Evolutionary conservation across 2,888 invertebrate species (phyloP), one percentile per base, ranked within the genome.

Genomic region (Watsonalla binaria): DNA sequence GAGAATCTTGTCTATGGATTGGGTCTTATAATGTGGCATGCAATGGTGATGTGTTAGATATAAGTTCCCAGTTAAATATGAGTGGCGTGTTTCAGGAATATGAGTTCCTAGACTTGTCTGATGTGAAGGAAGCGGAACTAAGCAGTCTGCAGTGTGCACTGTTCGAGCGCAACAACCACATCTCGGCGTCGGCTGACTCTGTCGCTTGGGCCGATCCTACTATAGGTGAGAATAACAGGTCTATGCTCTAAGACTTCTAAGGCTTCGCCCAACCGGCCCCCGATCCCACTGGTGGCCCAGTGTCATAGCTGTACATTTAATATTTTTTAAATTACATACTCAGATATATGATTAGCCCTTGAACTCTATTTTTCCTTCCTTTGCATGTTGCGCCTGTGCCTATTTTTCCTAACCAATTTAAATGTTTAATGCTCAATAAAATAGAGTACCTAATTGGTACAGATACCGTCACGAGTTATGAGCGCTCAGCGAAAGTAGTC

Each of bases 61-160:
- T 56, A 54, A 64, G 54, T 64, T 47, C 65, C 60, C 59, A 60
- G 59, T 69, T 78, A 76, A 74, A 76, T 59, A 56, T 63, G 8
- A 60, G 74, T 82, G 82, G 68, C 78, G 68, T 90, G 78, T 90
- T 92, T 75, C 88, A 92, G 92, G 92, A 92, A 84, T 92, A 93
- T 90, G 93, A 94, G 89, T 95, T 95, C 92, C 92, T 95, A 88
- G 94, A 95, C 92, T 92, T 94, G 76, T 93, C 92, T 82, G 94
- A 93, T 86, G 92, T 94, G 80, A 94, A 93, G 84, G 94, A 93
- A 83, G 92, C 92, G 73, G 95, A 95, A 80, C 90, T 92, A 71
- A 91, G 90, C 79, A 92, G 92, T 77, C 91, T 94, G 68, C 90
- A 93, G 78, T 90, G 92, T 64, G 93, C 93, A 61, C 86, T 94